phyloP scores from a whole-genome alignment of 1,140 invertebrate genomes.

The Atopsyche davidsoni region DNA sequence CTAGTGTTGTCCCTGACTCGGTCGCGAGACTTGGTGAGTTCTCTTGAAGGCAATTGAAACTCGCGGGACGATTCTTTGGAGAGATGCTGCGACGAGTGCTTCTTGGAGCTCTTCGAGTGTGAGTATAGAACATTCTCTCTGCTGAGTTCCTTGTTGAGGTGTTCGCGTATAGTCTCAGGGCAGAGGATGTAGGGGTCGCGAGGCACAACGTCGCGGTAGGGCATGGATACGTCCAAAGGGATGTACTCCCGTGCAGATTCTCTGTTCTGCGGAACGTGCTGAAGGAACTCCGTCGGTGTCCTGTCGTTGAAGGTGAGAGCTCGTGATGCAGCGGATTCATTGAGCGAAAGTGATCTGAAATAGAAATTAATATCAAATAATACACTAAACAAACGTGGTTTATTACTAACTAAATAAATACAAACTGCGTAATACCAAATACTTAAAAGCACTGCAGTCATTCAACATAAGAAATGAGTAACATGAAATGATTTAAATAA shows the following conservation, averaged over 20 bases:
- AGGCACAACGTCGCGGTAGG: conserved; percentile 5
- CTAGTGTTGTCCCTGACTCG: conserved; percentile 11
- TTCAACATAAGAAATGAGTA: no score
- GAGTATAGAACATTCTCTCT: conserved; percentile 3
- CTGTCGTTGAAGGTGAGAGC: conserved; percentile 34
- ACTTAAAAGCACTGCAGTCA: no score
- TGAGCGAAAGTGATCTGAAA: conserved; percentile 43
- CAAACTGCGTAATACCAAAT: neutral
- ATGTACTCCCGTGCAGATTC: conserved; percentile 16
- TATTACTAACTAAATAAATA: neutral
- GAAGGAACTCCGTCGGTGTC: conserved; percentile 41
- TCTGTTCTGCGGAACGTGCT: conserved; percentile 23
- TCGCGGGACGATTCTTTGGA: conserved; percentile 4
- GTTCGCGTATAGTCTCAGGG: conserved; percentile 10
- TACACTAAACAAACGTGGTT: neutral
- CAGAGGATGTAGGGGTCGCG: neutral
- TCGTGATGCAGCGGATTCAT: conserved; percentile 36
- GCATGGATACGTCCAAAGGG: conserved; percentile 1
- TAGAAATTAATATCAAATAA: no score
- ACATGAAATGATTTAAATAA: no score
- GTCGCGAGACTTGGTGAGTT: neutral
- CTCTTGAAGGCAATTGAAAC: conserved; percentile 7
- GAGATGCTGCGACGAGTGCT: neutral
- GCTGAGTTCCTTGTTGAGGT: conserved; percentile 5
- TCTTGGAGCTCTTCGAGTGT: neutral